These are phyloP conservation scores for Pristionchus exspectatus DNA, from an alignment of 2,888 invertebrate genomes.

Conservation along the genomic window DNA sequence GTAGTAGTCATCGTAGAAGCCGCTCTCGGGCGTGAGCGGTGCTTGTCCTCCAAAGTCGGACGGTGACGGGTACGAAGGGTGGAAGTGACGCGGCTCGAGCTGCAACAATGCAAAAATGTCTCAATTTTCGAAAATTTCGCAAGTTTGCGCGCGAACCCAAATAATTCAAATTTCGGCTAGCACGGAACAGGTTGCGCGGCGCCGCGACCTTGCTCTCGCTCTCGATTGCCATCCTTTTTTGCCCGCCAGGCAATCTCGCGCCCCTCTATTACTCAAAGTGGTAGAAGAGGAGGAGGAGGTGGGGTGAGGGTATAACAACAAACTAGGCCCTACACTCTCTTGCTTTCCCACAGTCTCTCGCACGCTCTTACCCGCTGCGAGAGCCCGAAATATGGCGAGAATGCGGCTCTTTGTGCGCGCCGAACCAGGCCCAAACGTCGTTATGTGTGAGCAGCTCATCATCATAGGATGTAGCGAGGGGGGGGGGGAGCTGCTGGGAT, in stretches of 20 bases:
- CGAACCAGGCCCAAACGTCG: not conserved
- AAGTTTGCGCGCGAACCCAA: slow-evolving; percentile 10
- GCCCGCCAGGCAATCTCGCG: slow-evolving; percentile 39
- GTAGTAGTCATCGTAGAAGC: slow-evolving; percentile 73
- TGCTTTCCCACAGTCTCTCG: not conserved
- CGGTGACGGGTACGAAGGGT: slow-evolving; percentile 69
- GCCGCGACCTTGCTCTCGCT: slow-evolving; percentile 8
- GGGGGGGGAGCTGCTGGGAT: not conserved
- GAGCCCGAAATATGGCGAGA: not conserved
- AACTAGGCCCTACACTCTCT: slow-evolving; percentile 38
- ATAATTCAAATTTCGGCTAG: not conserved
- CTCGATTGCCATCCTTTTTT: slow-evolving; percentile 41
- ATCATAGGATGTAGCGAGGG: not conserved
- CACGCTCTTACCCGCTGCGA: not conserved
- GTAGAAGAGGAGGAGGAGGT: not conserved
- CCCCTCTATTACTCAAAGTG: slow-evolving; percentile 33
- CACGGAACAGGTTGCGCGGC: not conserved
- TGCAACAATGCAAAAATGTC: slow-evolving; percentile 49
- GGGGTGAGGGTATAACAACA: not conserved
- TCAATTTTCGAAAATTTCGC: not conserved
- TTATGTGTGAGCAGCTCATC: not conserved
- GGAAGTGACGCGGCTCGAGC: slow-evolving; percentile 60
- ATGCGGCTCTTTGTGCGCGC: not conserved
- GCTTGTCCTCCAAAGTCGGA: slow-evolving; percentile 67
- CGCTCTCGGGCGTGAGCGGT: slow-evolving; percentile 71